Conservation (phyloP, 1,140 invertebrate genomes). For the Aporrectodea caliginosa region DNA sequence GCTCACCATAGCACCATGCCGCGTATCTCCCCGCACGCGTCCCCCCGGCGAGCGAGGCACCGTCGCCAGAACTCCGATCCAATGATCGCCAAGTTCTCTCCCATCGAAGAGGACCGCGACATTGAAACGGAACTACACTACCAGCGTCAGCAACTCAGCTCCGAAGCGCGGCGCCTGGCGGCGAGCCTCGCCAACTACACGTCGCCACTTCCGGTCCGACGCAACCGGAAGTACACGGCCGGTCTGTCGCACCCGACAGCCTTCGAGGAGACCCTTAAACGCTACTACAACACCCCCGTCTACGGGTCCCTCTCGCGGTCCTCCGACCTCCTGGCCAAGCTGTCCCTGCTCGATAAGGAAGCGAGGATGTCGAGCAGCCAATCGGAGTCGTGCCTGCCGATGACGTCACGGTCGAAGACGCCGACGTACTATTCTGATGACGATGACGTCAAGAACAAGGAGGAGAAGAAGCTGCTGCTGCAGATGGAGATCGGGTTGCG, state of each 20-base stretch:
- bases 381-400: conserved; percentile 26
- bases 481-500: conserved; percentile 65
- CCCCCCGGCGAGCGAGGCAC: conserved; percentile 49
- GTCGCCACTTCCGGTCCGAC: background rate
- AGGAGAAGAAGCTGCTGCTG: conserved; percentile 47
- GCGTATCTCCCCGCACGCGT: conserved; percentile 51
- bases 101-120: conserved; percentile 60
- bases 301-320: conserved; percentile 26
- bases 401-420: conserved; percentile 5
- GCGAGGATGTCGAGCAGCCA: conserved; percentile 20
- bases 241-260: background rate
- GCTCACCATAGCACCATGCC: no score
- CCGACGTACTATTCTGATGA: conserved; percentile 62
- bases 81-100: conserved; percentile 58
- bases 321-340: conserved; percentile 19
- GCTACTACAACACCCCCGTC: background rate
- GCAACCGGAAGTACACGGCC: conserved; percentile 9
- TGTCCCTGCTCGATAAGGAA: conserved; percentile 17
- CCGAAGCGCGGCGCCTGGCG: background rate
- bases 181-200: background rate
- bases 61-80: conserved; percentile 53
- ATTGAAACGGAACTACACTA: conserved; percentile 46
- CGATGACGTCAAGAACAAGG: conserved; percentile 54
- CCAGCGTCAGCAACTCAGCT: background rate
- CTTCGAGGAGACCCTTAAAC: background rate